These are phyloP conservation scores for Corythornis leucogaster DNA, from an alignment of 2,797 vertebrate genomes.

Conservation along the genomic window DNA sequence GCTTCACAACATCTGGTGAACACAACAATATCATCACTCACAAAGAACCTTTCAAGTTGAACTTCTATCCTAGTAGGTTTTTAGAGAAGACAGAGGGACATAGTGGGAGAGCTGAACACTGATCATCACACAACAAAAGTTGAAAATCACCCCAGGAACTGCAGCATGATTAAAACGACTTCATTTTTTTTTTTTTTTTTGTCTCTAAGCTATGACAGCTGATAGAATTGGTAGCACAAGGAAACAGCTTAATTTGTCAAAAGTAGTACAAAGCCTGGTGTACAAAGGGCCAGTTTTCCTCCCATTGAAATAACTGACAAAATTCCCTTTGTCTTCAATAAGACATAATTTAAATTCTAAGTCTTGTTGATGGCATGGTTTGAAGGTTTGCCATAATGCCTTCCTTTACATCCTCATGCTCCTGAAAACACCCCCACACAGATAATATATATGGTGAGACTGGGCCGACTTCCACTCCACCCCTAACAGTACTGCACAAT, in stretches of 20 bases:
- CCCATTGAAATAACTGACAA: neutral
- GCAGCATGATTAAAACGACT: neutral
- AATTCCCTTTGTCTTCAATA: neutral
- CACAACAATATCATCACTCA: neutral
- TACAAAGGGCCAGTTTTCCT: neutral
- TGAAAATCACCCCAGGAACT: neutral
- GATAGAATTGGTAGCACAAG: neutral
- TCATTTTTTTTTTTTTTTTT: neutral
- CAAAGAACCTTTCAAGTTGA: constrained; percentile 11
- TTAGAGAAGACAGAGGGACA: neutral
- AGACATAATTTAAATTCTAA: neutral
- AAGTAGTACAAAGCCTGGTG: neutral
- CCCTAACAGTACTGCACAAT: neutral
- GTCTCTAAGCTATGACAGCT: neutral
- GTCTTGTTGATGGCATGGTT: neutral
- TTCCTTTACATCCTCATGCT: neutral
- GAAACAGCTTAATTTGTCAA: neutral
- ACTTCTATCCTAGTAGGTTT: neutral
- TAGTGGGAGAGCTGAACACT: neutral
- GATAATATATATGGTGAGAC: neutral
- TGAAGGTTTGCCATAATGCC: neutral
- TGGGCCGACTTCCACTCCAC: neutral
- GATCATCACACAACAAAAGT: neutral
- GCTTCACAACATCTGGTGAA: constrained; percentile 55
- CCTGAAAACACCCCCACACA: neutral